phyloP scores from a whole-genome alignment of 1,140 invertebrate genomes.

The Drosophila watanabei region DNA sequence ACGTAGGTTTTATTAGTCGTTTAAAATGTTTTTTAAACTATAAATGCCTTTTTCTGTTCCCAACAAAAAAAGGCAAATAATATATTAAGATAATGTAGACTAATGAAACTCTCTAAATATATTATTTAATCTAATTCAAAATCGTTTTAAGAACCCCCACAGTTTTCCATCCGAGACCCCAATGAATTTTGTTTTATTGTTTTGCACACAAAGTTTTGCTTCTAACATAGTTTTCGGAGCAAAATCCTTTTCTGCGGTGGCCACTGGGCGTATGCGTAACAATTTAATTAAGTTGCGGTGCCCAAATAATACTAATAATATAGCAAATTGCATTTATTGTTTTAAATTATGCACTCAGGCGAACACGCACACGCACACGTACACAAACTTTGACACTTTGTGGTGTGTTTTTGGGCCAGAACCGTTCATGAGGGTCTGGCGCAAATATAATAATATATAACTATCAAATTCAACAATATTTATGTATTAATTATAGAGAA shows the following conservation, averaged over 20 bases:
- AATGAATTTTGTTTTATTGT: not conserved
- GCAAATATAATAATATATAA: constrained; percentile 23
- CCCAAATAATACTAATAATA: constrained; percentile 52
- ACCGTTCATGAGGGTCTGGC: constrained; percentile 1
- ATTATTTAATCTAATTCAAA: not conserved
- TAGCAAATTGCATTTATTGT: constrained; percentile 58
- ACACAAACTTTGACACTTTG: constrained; percentile 44
- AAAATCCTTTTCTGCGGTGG: constrained; percentile 6
- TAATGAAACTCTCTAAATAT: not conserved
- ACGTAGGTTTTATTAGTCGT: not conserved
- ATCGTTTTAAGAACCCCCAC: not conserved
- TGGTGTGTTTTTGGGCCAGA: constrained; percentile 17
- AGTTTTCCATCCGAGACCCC: not conserved
- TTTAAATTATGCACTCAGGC: constrained; percentile 61
- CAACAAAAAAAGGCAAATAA: no score
- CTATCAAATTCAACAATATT: constrained; percentile 37
- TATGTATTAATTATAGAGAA: constrained; percentile 44
- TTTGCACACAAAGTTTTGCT: not conserved
- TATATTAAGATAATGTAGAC: not conserved
- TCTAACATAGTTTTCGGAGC: constrained; percentile 15
- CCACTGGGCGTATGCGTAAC: constrained; percentile 58
- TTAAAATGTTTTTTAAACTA: no score
- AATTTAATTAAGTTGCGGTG: constrained; percentile 78
- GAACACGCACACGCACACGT: constrained; percentile 1
- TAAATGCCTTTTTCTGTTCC: no score